phyloP scores from a whole-genome alignment of 1,140 invertebrate species.

The Lutraria rhynchaena region DNA sequence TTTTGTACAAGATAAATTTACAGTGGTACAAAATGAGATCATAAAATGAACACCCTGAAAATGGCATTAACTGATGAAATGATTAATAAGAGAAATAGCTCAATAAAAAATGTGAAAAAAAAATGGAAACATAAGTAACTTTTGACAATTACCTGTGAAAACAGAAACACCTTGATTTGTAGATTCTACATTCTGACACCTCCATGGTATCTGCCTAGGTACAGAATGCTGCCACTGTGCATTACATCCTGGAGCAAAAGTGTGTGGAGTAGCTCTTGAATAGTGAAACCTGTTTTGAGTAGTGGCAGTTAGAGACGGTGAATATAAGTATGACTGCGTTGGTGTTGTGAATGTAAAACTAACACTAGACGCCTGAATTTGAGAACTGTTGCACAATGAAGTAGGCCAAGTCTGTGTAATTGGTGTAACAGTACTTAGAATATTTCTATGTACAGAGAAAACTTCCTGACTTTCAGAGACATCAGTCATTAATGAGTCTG shows the following conservation, averaged over 20 bases:
- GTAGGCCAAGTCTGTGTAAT: no score
- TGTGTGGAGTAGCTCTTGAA: not conserved
- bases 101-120: no score
- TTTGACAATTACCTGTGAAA: conserved; percentile 26
- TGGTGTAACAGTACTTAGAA: no score
- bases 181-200: not conserved
- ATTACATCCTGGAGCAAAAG: conserved; percentile 21
- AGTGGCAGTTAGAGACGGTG: conserved; percentile 19
- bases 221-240: conserved; percentile 18
- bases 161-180: not conserved
- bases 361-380: not conserved
- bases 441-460: no score
- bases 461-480: no score
- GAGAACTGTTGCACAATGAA: not conserved
- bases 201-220: not conserved
- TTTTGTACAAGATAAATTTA: no score
- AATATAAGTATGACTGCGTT: conserved; percentile 21
- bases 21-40: no score
- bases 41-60: no score
- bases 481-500: no score
- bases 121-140: no score
- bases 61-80: no score
- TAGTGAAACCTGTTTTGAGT: conserved; percentile 9
- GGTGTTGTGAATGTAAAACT: conserved; percentile 37
- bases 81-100: no score